Evolutionary conservation across 2,888 invertebrate genomes (phyloP).

Genomic region (Phragmatobia fuliginosa): DNA sequence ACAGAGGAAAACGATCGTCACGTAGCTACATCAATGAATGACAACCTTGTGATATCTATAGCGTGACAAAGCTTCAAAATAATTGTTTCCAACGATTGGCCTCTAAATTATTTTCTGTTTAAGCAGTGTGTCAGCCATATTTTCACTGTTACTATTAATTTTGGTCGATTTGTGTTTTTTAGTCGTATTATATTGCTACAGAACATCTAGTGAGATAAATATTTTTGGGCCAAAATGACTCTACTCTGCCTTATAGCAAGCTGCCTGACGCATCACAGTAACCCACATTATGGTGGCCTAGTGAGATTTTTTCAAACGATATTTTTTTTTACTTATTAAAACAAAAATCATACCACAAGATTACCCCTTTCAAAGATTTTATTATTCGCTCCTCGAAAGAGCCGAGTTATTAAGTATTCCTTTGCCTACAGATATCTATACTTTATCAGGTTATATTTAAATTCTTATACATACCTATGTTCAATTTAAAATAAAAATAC

Average conservation of each 20-base stretch:
- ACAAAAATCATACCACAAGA: not conserved
- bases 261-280: too few species aligned
- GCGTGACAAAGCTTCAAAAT: not conserved
- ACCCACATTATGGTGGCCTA: too few species aligned
- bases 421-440: slow-evolving; percentile 48
- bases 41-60: not conserved
- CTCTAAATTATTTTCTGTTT: not conserved
- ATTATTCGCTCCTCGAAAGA: slow-evolving; percentile 51
- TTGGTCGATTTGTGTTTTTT: not conserved
- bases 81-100: not conserved
- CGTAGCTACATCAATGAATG: not conserved
- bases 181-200: not conserved
- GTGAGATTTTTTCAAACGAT: too few species aligned
- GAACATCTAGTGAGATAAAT: not conserved
- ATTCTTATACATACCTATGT: slow-evolving; percentile 39
- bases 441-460: slow-evolving; percentile 46
- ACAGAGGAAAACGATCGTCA: not conserved
- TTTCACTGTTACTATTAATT: too few species aligned
- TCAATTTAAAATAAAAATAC: slow-evolving; percentile 48
- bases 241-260: too few species aligned
- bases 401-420: slow-evolving; percentile 61
- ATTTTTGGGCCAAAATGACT: rapidly evolving
- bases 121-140: not conserved
- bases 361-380: slow-evolving; percentile 1
- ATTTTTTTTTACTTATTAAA: too few species aligned